A percentile compares a stretch with the other conserved stretches of the same genome.
These are phyloP conservation scores for Synodontis membranacea DNA, from an alignment of 2,113 vertebrate species.

Conservation along the genomic window DNA sequence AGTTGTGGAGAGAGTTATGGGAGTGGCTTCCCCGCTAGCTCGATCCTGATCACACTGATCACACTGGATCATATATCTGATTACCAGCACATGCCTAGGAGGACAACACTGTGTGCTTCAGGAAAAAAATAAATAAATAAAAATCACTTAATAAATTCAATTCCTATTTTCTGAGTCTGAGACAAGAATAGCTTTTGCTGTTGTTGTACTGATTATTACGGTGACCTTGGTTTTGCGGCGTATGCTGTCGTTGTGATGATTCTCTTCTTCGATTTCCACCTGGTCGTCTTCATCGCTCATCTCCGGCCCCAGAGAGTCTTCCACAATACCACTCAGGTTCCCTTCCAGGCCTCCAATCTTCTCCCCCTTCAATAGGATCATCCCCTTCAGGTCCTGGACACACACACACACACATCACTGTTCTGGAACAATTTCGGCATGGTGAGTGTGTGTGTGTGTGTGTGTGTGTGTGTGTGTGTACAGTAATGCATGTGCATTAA, in stretches of 20 bases:
- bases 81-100: background rate
- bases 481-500: conserved; percentile 41
- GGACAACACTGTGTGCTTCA: background rate
- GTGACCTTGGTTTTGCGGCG: conserved; percentile 74
- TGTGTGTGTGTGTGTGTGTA: conserved; percentile 18
- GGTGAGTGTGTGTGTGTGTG: background rate
- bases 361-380: conserved; percentile 72
- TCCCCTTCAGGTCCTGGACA: conserved; percentile 69
- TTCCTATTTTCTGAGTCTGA: background rate
- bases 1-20: background rate
- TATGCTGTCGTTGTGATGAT: conserved; percentile 64
- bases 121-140: too few relatives aligned
- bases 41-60: background rate
- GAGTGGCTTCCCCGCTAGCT: background rate
- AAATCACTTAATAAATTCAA: background rate
- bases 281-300: conserved; percentile 70
- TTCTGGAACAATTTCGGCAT: background rate
- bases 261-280: conserved; percentile 70
- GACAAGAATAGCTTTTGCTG: background rate
- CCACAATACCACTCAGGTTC: conserved; percentile 66
- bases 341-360: conserved; percentile 74
- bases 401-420: too few relatives aligned
- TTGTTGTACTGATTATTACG: background rate
- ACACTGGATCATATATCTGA: background rate
- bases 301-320: conserved; percentile 72